Conservation (phyloP, 2,113 vertebrate species). For the Otus sunia region DNA sequence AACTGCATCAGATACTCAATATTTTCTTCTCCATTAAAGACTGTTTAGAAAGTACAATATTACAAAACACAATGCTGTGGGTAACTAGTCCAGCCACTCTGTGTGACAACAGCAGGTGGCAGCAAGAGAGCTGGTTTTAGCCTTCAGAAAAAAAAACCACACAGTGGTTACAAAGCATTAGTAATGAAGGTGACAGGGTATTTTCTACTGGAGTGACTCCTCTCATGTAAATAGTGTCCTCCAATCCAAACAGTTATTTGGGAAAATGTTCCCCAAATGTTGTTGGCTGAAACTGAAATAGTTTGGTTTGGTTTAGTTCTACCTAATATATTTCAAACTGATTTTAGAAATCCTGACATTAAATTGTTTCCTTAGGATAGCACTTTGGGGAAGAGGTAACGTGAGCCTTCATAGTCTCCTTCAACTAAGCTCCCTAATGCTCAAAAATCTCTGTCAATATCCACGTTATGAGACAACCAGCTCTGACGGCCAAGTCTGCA, state of each 20-base stretch:
- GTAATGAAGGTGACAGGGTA: background rate
- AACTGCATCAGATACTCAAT: background rate
- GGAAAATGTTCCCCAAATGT: background rate
- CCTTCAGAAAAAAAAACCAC: background rate
- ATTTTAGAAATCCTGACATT: background rate
- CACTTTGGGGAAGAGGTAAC: background rate
- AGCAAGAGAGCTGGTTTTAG: background rate
- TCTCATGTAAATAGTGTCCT: background rate
- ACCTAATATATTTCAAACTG: background rate
- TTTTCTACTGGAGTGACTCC: background rate
- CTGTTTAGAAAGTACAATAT: background rate
- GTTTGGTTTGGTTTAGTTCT: background rate
- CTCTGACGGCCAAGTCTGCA: background rate
- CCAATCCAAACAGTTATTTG: background rate
- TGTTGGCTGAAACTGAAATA: background rate
- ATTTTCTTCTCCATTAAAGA: background rate
- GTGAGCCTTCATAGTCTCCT: background rate
- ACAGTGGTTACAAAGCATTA: background rate
- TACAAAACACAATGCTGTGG: background rate
- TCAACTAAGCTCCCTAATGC: background rate
- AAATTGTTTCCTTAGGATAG: background rate
- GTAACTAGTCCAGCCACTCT: background rate
- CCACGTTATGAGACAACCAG: accelerated
- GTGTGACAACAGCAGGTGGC: background rate
- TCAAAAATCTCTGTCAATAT: background rate